These are phyloP conservation scores for Sinocyclocheilus maitianheensis DNA, from an alignment of 2,113 vertebrate species.

Conservation along the genomic window DNA sequence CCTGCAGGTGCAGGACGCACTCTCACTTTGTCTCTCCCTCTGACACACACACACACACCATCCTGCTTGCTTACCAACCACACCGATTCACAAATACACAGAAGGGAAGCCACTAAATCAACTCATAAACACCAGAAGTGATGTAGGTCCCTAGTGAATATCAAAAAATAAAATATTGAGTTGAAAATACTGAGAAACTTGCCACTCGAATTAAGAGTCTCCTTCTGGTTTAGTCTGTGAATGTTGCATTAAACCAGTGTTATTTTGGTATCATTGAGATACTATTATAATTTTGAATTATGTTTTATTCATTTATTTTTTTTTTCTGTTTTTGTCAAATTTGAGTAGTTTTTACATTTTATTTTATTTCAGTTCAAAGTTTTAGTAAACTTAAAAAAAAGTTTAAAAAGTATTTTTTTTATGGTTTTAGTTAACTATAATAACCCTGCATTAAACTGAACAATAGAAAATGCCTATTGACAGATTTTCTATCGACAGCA, in stretches of 20 bases:
- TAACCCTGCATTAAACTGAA: neutral
- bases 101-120: slow-evolving; percentile 45
- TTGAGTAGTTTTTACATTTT: too few relatives aligned
- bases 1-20: slow-evolving; percentile 61
- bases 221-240: neutral
- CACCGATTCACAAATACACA: slow-evolving; percentile 8
- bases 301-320: too few relatives aligned
- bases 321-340: too few relatives aligned
- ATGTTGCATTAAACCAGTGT: neutral
- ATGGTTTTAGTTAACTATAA: too few relatives aligned
- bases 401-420: too few relatives aligned
- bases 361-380: neutral
- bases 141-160: slow-evolving; percentile 39
- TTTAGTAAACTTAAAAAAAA: too few relatives aligned
- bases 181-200: neutral
- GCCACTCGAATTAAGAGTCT: slow-evolving; percentile 22
- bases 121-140: slow-evolving; percentile 8
- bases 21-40: slow-evolving; percentile 12
- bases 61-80: slow-evolving; percentile 9
- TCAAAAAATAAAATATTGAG: slow-evolving; percentile 42
- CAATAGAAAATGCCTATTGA: neutral
- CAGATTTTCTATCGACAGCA: too few relatives aligned
- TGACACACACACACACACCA: slow-evolving; percentile 1
- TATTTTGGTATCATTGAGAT: neutral
- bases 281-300: too few relatives aligned